Percentiles rank a stretch among this genome's conserved stretches.
phyloP scores from a whole-genome alignment of 2,888 invertebrate genomes.

The Acleris holmiana region DNA sequence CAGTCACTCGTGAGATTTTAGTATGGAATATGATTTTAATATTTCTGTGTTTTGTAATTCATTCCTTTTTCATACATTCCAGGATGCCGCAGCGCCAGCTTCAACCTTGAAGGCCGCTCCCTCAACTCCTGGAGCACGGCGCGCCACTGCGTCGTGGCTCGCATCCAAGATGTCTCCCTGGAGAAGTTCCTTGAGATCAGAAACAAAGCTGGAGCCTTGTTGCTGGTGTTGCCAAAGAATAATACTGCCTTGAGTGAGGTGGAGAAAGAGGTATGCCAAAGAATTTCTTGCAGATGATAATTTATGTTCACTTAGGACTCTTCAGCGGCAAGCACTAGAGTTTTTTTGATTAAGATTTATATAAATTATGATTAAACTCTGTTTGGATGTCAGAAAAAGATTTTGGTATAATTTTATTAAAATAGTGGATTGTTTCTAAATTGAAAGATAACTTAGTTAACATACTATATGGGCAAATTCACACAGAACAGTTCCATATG shows the following conservation, averaged over 20 bases:
- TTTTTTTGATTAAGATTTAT: too few relatives aligned
- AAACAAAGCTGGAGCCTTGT: constrained; percentile 92
- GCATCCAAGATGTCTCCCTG: constrained; percentile 91
- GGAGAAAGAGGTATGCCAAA: constrained; percentile 86
- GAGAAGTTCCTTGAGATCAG: constrained; percentile 91
- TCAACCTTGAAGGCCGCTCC: constrained; percentile 95
- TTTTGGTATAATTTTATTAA: too few relatives aligned
- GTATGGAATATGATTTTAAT: too few relatives aligned
- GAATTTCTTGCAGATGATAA: not conserved
- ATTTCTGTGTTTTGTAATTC: too few relatives aligned
- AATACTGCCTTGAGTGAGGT: constrained; percentile 86
- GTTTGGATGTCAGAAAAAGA: too few relatives aligned
- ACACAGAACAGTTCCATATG: not conserved
- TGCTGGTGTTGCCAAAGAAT: constrained; percentile 92
- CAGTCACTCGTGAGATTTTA: too few relatives aligned
- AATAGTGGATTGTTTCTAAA: too few relatives aligned
- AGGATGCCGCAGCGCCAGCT: constrained; percentile 94
- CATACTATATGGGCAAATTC: too few relatives aligned
- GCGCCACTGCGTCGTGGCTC: constrained; percentile 94
- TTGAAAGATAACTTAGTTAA: too few relatives aligned
- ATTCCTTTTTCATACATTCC: not conserved
- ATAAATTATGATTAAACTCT: too few relatives aligned
- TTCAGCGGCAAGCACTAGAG: too few relatives aligned
- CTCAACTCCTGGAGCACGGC: constrained; percentile 93
- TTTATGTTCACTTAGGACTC: not conserved